Percentiles rank a stretch among this genome's conserved stretches.
Evolutionary conservation across 2,113 vertebrate genomes (phyloP).

Genomic region (Pardalotus punctatus): DNA sequence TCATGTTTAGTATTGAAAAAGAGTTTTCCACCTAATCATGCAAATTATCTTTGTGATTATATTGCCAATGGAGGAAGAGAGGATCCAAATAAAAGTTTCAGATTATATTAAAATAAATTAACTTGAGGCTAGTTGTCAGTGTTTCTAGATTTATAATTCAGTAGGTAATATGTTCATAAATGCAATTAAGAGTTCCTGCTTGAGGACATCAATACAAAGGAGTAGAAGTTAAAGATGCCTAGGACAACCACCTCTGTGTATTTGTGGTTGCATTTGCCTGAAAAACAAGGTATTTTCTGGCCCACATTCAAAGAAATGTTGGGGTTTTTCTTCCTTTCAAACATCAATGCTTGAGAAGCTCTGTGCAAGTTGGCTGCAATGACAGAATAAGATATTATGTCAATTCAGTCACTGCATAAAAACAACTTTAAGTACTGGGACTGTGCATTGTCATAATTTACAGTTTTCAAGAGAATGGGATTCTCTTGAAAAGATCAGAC

Average conservation of each 20-base stretch:
- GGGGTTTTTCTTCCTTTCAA: background rate
- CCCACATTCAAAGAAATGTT: background rate
- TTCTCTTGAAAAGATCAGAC: background rate
- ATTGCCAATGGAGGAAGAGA: background rate
- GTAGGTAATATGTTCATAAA: background rate
- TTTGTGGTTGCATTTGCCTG: background rate
- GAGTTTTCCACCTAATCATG: background rate
- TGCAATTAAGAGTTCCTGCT: background rate
- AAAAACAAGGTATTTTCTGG: background rate
- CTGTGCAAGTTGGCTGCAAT: background rate
- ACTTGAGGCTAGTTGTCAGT: background rate
- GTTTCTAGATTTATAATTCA: constrained; percentile 7
- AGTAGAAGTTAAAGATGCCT: background rate
- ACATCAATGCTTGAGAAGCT: background rate
- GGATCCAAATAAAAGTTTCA: background rate
- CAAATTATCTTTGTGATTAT: background rate
- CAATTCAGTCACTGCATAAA: background rate
- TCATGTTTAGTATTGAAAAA: background rate
- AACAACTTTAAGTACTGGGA: background rate
- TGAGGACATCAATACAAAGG: background rate
- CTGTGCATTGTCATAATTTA: background rate
- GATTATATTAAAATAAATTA: constrained; percentile 2
- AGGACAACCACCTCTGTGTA: background rate
- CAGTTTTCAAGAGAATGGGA: background rate
- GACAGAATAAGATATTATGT: background rate